A percentile compares a stretch with the other conserved stretches of the same genome.
phyloP scores from a whole-genome alignment of 2,797 vertebrate species.

The Orientallactaga sibirica region DNA sequence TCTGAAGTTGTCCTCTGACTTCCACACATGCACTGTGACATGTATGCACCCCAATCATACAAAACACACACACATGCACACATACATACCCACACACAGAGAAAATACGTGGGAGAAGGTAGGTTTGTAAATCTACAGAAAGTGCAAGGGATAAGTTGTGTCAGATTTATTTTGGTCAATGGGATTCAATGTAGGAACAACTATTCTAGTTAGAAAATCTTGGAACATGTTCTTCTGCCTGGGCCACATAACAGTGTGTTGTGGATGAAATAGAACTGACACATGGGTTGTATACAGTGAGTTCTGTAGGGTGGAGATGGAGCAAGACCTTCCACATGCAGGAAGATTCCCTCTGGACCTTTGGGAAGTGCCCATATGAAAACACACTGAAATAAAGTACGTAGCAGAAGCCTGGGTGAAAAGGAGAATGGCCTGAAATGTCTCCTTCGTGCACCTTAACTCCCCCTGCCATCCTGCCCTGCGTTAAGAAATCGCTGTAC shows the following conservation, averaged over 20 bases:
- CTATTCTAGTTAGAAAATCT: neutral
- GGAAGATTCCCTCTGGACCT: neutral
- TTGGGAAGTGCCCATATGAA: neutral
- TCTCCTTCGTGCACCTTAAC: neutral
- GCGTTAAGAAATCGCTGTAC: neutral
- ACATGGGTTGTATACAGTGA: neutral
- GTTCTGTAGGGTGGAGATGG: neutral
- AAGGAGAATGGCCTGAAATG: neutral
- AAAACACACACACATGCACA: too few species aligned
- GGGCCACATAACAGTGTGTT: neutral
- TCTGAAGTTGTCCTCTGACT: too few species aligned
- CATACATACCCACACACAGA: too few species aligned
- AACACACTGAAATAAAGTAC: neutral
- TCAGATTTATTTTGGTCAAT: neutral
- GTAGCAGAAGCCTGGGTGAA: neutral
- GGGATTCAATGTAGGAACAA: neutral
- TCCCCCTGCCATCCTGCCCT: neutral
- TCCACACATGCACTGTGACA: too few species aligned
- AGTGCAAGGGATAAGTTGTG: neutral
- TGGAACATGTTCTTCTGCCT: neutral
- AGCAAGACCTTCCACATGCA: slow-evolving; percentile 20
- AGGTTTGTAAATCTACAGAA: neutral
- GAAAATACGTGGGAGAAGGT: neutral
- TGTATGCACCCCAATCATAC: too few species aligned
- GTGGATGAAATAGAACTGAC: neutral